Percentiles rank a stretch among this genome's conserved stretches.
phyloP scores from a whole-genome alignment of 2,113 vertebrate genomes.

The Mesitornis unicolor region DNA sequence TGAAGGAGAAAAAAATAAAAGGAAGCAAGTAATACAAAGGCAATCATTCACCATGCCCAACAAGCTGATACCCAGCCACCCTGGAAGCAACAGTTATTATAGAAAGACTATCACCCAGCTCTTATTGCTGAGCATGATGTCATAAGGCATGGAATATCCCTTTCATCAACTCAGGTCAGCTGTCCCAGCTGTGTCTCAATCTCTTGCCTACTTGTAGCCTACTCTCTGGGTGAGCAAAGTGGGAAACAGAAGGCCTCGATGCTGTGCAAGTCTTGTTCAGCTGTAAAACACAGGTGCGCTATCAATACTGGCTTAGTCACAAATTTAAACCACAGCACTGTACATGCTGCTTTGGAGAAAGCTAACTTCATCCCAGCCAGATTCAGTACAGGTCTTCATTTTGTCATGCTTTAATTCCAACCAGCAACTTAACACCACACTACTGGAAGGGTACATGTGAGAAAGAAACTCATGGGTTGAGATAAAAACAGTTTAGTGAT shows the following conservation, averaged over 20 bases:
- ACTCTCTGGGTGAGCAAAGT: neutral
- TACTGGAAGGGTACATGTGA: neutral
- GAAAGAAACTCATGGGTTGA: neutral
- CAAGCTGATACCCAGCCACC: neutral
- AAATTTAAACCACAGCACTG: neutral
- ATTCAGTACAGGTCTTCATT: neutral
- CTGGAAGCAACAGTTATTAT: neutral
- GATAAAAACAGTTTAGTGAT: neutral
- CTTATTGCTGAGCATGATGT: neutral
- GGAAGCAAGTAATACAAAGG: neutral
- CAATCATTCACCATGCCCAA: neutral
- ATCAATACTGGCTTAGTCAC: neutral
- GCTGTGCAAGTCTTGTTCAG: fast-evolving
- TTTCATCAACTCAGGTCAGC: neutral
- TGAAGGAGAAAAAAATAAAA: fast-evolving
- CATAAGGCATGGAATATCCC: neutral
- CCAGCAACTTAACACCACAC: fast-evolving
- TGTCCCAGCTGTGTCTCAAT: neutral
- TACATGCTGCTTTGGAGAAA: neutral
- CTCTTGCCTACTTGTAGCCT: neutral
- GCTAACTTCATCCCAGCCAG: neutral
- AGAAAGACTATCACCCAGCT: neutral
- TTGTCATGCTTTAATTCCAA: neutral
- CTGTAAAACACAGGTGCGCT: neutral
- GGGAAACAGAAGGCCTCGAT: neutral